Percentiles rank a stretch among this genome's conserved stretches.
Conservation (phyloP, 2,113 vertebrate species). For the Amblyopsis rosae region DNA sequence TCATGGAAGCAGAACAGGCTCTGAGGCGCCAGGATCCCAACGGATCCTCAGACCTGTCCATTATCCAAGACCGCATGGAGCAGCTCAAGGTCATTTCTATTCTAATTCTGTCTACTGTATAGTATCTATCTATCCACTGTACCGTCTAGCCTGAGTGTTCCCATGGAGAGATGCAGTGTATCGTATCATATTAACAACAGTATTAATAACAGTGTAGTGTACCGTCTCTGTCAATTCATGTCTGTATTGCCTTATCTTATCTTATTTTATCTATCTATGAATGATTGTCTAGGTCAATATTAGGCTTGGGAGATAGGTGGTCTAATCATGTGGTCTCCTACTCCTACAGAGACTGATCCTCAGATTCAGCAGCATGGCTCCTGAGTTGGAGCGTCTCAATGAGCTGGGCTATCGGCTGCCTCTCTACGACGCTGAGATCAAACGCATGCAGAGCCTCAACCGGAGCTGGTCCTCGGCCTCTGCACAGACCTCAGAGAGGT, state of each 20-base stretch:
- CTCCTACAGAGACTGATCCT: conserved; percentile 87
- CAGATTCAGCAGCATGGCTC: conserved; percentile 90
- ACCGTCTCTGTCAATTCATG: background rate
- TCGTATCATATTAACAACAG: too few species aligned
- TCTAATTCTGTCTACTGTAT: too few species aligned
- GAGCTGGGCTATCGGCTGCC: conserved; percentile 93
- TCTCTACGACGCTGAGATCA: conserved; percentile 92
- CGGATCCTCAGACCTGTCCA: conserved; percentile 81
- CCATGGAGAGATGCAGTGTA: too few species aligned
- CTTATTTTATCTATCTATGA: background rate
- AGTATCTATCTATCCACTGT: background rate
- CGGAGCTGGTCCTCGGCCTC: conserved; percentile 87
- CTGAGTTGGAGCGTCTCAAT: conserved; percentile 90
- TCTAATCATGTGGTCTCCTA: background rate
- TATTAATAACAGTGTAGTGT: too few species aligned
- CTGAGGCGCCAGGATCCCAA: conserved; percentile 86
- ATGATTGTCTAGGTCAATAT: background rate
- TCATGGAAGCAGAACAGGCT: conserved; percentile 83
- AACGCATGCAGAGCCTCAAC: conserved; percentile 93
- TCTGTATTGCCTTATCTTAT: background rate
- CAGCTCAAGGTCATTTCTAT: conserved; percentile 84
- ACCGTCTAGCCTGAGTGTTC: too few species aligned
- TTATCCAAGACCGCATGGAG: conserved; percentile 89
- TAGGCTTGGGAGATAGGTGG: too few species aligned
- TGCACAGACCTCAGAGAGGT: conserved; percentile 91